phyloP scores from a whole-genome alignment of 2,888 invertebrate species.

The Leucania comma region DNA sequence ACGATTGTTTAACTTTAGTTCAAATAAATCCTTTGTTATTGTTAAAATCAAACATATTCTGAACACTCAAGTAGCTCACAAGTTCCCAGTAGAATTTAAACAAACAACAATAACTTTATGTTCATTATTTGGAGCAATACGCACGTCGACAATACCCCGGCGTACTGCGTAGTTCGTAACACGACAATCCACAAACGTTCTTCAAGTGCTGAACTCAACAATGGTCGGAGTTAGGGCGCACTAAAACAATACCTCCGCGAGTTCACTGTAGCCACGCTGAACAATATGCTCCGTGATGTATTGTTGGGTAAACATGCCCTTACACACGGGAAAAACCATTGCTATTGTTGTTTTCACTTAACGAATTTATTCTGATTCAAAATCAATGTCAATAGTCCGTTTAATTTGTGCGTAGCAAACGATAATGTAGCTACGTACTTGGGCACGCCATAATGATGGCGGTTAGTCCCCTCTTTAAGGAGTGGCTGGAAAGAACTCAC shows the following conservation, averaged over 20 bases:
- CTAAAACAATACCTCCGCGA: conserved; percentile 22
- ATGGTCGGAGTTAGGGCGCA: conserved; percentile 28
- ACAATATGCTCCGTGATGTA: conserved; percentile 30
- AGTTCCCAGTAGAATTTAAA: conserved; percentile 23
- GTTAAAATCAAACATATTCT: conserved; percentile 19
- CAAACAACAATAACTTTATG: conserved; percentile 30
- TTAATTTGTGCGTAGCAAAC: no score
- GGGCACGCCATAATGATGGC: no score
- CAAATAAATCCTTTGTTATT: background rate
- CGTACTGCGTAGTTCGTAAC: conserved; percentile 1
- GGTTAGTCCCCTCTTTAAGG: no score
- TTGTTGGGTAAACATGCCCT: conserved; percentile 49
- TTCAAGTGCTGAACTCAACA: conserved; percentile 45
- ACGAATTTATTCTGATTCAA: background rate
- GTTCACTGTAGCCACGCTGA: background rate
- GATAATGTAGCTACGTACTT: no score
- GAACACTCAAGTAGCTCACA: conserved; percentile 2
- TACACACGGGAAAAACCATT: conserved; percentile 12
- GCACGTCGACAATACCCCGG: conserved; percentile 21
- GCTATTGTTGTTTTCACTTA: conserved; percentile 5
- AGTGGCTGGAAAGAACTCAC: no score
- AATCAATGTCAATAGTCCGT: no score
- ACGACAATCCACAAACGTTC: conserved; percentile 27
- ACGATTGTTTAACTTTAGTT: background rate
- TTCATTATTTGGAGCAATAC: conserved; percentile 1